A percentile compares a stretch with the other conserved stretches of the same genome.
These are phyloP conservation scores for Cryptoprocta ferox DNA, from an alignment of 2,797 vertebrate genomes.

Conservation along the genomic window DNA sequence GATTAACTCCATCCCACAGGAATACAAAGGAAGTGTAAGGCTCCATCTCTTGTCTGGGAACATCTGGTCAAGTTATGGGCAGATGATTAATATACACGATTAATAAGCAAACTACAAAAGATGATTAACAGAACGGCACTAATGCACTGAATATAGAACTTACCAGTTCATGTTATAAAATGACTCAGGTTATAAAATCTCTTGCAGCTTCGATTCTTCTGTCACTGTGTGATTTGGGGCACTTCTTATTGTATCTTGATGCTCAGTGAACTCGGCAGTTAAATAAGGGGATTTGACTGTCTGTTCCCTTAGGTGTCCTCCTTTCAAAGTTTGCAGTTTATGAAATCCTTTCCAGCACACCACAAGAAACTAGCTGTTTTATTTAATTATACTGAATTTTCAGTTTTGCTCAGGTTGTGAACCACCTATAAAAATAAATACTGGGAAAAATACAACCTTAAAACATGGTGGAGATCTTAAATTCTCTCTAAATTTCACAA, in stretches of 20 bases:
- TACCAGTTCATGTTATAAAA: neutral
- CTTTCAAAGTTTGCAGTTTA: neutral
- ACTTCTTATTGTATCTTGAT: neutral
- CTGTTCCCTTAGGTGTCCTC: neutral
- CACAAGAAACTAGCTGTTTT: neutral
- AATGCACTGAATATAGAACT: neutral
- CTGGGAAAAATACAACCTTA: neutral
- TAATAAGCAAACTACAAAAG: neutral
- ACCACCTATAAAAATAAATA: neutral
- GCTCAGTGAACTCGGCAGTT: neutral
- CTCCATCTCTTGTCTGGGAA: neutral
- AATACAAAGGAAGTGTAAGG: neutral
- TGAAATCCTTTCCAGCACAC: neutral
- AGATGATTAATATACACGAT: neutral
- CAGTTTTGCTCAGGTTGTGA: neutral
- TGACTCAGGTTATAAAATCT: neutral
- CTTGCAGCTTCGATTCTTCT: neutral
- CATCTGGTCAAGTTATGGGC: neutral
- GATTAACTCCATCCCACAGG: neutral
- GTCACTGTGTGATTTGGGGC: neutral
- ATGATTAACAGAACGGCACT: neutral
- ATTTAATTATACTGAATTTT: conserved; percentile 10
- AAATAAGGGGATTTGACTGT: conserved; percentile 3
- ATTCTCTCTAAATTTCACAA: neutral
- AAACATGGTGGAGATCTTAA: neutral